These are phyloP conservation scores for Deroplatys truncata DNA, from an alignment of 2,888 invertebrate species.

Conservation along the genomic window DNA sequence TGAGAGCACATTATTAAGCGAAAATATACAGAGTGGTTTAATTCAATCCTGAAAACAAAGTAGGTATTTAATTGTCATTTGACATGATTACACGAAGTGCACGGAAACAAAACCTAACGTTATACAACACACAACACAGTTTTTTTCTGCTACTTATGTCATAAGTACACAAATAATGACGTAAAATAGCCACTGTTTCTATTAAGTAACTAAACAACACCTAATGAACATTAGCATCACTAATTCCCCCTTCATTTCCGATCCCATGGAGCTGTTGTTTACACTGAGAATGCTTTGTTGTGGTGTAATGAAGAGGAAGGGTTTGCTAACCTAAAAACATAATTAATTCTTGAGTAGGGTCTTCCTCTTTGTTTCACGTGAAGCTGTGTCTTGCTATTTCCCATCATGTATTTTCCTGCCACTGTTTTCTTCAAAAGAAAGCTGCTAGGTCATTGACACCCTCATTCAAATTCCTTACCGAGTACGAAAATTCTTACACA, in stretches of 20 bases:
- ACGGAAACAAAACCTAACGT: too few relatives aligned
- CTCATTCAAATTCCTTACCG: too few relatives aligned
- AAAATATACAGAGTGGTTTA: too few relatives aligned
- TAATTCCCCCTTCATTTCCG: background rate
- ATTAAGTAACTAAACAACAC: background rate
- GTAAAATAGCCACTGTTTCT: background rate
- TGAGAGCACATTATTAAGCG: too few relatives aligned
- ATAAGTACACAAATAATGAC: too few relatives aligned
- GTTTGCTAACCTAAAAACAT: background rate
- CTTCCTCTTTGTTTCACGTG: background rate
- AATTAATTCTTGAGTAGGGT: background rate
- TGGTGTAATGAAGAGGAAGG: background rate
- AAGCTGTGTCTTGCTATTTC: background rate
- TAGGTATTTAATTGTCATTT: too few relatives aligned
- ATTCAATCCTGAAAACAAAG: too few relatives aligned
- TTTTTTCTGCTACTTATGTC: too few relatives aligned
- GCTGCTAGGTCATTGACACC: background rate
- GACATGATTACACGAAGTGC: too few relatives aligned
- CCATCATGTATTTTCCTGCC: background rate
- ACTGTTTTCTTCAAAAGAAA: background rate
- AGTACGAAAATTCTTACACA: too few relatives aligned
- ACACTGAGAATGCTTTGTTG: background rate
- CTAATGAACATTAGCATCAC: background rate
- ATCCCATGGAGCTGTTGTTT: background rate
- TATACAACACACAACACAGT: too few relatives aligned